These are phyloP conservation scores for Etheostoma perlongum DNA, from an alignment of 2,797 vertebrate genomes.

Conservation along the genomic window DNA sequence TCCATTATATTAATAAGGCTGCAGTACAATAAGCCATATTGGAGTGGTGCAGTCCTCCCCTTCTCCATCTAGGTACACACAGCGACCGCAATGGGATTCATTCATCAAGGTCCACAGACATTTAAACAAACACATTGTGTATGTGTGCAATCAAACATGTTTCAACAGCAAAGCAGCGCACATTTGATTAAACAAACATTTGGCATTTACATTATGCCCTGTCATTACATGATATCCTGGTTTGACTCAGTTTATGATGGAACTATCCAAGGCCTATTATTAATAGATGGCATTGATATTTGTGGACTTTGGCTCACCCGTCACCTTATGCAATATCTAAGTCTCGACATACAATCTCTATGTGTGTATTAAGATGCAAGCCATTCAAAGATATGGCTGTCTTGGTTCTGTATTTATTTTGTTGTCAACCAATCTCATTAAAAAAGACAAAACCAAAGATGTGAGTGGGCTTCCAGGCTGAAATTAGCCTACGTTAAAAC, in stretches of 20 bases:
- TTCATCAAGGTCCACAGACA: slow-evolving; percentile 23
- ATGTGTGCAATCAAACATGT: slow-evolving; percentile 17
- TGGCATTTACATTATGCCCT: not conserved
- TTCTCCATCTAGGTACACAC: not conserved
- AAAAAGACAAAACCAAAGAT: not conserved
- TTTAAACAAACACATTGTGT: slow-evolving; percentile 11
- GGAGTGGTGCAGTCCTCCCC: not conserved
- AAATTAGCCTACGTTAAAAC: too few species aligned
- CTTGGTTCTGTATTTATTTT: not conserved
- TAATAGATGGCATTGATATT: not conserved
- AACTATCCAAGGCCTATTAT: not conserved
- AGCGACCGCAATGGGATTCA: slow-evolving; percentile 26
- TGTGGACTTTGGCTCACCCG: not conserved
- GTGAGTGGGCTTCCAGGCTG: not conserved
- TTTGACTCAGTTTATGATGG: slow-evolving; percentile 13
- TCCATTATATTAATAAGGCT: slow-evolving; percentile 44
- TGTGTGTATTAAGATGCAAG: slow-evolving; percentile 17
- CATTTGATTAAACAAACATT: not conserved
- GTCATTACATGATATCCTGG: not conserved
- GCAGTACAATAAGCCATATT: not conserved
- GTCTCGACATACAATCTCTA: not conserved
- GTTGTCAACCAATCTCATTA: not conserved
- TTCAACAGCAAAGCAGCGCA: not conserved
- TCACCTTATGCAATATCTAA: not conserved
- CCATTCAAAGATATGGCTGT: not conserved